Base-by-base conservation (phyloP, 2,888 invertebrate species). In the Brachynemurus nebulosus region DNA sequence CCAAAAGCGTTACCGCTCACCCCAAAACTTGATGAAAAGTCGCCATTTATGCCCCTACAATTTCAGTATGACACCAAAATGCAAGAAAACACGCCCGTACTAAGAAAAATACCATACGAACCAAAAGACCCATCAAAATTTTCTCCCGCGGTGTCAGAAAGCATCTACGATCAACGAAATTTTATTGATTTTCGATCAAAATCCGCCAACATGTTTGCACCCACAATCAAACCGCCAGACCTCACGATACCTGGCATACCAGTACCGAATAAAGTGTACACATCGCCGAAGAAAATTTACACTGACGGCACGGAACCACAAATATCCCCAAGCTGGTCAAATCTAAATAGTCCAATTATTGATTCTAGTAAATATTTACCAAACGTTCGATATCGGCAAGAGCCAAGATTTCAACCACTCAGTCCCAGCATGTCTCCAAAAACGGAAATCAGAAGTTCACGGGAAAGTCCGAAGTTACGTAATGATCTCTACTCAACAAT, bases 161-260 rank as follows among this genome's bases (percentile, higher is more conserved):
- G 14, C 21, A 27, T 45, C n/a, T 41, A 46, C 59, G 9, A 64
- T 25, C 44, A 44, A 44, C 19, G 62, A 48, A 63, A 64, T 34
- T n/a, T n/a, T n/a, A 57, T 61, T 51, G 64, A 66, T 52, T 65
- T 65, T 50, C 64, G 64, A 47, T 63, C 65, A 47, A 64, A 64
- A 45, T 64, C 64, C n/a, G 60, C 62, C 2, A 62, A 61, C 51
- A 51, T 61, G 45, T 48, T 65, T n/a, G 60, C 63, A 5, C 66
- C 66, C 11, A 66, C 64, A 52, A 53, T 65, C 37, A 62, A 60
- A 48, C 64, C 64, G 46, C 62, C 63, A 1, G 59, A 57, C 47
- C 48, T 63, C 12, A 51, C 56, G 9, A 51, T 61, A 19, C 55
- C 60, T 1, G 57, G 56, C 12, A 45, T 58, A 8, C 55, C 59